Evolutionary conservation across 1,140 invertebrate species (phyloP).

Genomic region (Gonatopus flavifemur): DNA sequence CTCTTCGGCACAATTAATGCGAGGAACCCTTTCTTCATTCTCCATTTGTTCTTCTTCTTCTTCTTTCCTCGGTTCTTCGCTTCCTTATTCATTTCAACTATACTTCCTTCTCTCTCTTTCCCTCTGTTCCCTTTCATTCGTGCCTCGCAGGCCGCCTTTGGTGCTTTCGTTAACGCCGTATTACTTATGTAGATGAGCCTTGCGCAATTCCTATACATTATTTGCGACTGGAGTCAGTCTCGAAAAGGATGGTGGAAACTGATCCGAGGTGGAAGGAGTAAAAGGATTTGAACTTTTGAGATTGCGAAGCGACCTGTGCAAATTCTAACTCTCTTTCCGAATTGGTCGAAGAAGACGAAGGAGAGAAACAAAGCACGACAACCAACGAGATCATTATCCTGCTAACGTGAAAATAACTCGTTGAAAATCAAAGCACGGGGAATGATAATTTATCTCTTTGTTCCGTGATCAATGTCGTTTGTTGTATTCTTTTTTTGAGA

Average conservation of each 20-base stretch:
- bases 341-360: too few species aligned
- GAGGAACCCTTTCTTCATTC: slow-evolving; percentile 45
- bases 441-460: too few species aligned
- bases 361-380: not conserved
- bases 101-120: slow-evolving; percentile 7
- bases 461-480: too few species aligned
- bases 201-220: slow-evolving; percentile 57
- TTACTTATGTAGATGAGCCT: slow-evolving; percentile 59
- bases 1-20: slow-evolving; percentile 50
- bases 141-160: slow-evolving; percentile 42
- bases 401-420: too few species aligned
- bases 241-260: slow-evolving; percentile 14
- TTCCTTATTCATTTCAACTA: slow-evolving; percentile 6
- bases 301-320: slow-evolving; percentile 33
- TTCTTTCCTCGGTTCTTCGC: not conserved
- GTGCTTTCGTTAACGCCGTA: slow-evolving; percentile 55
- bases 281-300: slow-evolving; percentile 53
- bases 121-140: slow-evolving; percentile 30
- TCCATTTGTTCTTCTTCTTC: slow-evolving; percentile 21
- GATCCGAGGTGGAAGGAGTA: slow-evolving; percentile 15
- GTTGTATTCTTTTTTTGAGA: too few species aligned
- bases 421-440: too few species aligned
- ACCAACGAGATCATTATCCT: too few species aligned
- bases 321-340: slow-evolving; percentile 28
- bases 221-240: slow-evolving; percentile 45